phyloP scores from a whole-genome alignment of 2,113 vertebrate genomes.

The Oxyruncus cristatus region DNA sequence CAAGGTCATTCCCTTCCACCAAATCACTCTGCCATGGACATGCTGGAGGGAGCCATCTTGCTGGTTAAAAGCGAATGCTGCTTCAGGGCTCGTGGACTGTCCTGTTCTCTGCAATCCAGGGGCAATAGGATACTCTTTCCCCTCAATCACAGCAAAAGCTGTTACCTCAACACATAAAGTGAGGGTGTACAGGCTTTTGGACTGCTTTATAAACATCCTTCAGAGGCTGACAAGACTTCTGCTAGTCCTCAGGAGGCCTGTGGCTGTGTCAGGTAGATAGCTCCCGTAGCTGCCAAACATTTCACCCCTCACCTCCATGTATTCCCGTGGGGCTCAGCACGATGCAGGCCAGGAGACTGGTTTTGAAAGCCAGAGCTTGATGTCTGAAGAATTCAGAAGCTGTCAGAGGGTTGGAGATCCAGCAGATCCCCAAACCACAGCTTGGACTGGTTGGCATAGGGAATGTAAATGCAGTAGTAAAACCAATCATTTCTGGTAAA shows the following conservation, averaged over 20 bases:
- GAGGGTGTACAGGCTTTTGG: background rate
- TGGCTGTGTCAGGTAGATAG: background rate
- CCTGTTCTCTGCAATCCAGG: background rate
- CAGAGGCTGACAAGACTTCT: background rate
- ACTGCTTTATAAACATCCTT: background rate
- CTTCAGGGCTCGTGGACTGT: background rate
- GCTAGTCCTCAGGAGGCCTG: background rate
- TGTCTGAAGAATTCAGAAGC: background rate
- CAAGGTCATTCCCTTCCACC: background rate
- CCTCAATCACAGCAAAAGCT: background rate
- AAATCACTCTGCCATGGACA: background rate
- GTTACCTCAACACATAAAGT: background rate
- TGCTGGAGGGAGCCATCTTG: background rate
- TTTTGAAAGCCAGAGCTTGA: background rate
- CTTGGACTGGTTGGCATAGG: background rate
- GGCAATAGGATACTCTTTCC: background rate
- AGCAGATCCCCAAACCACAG: background rate
- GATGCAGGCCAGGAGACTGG: background rate
- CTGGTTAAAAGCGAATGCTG: background rate
- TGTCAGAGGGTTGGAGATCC: background rate
- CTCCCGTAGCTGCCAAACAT: background rate
- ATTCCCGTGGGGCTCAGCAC: fast-evolving
- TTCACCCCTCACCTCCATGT: background rate
- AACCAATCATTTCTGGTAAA: background rate
- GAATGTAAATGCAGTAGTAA: background rate